phyloP scores from a whole-genome alignment of 2,797 vertebrate genomes.

The Helicolenus hilgendorfi region DNA sequence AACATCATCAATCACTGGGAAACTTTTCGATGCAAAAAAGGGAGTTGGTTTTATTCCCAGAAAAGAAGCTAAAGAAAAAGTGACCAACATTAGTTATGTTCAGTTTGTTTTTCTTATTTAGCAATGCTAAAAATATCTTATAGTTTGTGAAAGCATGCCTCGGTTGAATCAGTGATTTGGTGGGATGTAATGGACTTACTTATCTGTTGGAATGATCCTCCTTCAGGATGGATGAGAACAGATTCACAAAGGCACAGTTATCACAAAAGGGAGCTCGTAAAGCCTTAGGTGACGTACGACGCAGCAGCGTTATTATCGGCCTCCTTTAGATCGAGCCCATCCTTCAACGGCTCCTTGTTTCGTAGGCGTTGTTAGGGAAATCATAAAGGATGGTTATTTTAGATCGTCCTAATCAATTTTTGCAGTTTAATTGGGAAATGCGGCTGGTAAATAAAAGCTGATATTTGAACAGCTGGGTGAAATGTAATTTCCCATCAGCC shows the following conservation, averaged over 20 bases:
- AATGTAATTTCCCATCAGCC: conserved; percentile 87
- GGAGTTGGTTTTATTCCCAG: background rate
- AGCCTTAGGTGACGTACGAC: conserved; percentile 3
- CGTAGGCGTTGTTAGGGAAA: conserved; percentile 54
- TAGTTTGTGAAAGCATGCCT: background rate
- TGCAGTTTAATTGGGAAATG: conserved; percentile 85
- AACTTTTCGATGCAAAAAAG: background rate
- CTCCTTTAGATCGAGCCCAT: conserved; percentile 20
- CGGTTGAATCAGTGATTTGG: background rate
- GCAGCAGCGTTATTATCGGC: conserved; percentile 4
- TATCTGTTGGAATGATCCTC: conserved; percentile 35
- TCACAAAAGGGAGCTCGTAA: background rate
- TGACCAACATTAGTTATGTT: background rate
- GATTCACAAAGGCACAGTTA: background rate
- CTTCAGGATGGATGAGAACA: conserved; percentile 23
- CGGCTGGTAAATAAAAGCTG: conserved; percentile 83
- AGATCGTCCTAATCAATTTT: conserved; percentile 82
- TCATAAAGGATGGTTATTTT: conserved; percentile 69
- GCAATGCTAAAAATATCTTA: background rate
- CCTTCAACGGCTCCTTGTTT: conserved; percentile 38
- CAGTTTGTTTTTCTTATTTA: background rate
- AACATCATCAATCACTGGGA: conserved; percentile 8
- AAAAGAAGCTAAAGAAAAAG: background rate
- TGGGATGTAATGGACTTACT: conserved; percentile 12
- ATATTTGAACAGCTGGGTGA: conserved; percentile 87